Evolutionary conservation across 2,113 vertebrate genomes (phyloP), one percentile per base, ranked within the genome.

Genomic region (Pteronura brasiliensis): DNA sequence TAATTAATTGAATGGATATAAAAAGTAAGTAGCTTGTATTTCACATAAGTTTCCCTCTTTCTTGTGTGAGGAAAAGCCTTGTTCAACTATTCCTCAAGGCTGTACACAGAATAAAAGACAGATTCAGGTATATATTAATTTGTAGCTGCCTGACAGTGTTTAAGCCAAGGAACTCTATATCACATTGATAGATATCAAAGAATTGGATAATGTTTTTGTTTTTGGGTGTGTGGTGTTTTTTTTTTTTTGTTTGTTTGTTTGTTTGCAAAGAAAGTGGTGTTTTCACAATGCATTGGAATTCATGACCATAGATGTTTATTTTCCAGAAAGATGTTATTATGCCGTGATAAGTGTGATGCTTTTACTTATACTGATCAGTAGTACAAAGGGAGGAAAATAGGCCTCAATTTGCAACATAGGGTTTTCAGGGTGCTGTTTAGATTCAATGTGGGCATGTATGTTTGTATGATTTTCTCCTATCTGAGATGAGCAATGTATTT

Each of bases 221-320:
- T 36, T 23, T 42, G 20, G 49, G n/a, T 42, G 42, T 42, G 42
- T 42, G 42, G 42, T 42, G 42, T 4, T 42, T 61, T 57, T 63
- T 49, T 63, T 49, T 47, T 2, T 47, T 49, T 47, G 44, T 49
- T 69, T 8, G 2, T n/a, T 47, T 47, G 47, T 13, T 13, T 47
- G 42, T 42, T 67, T n/a, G 7, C 31, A 14, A 52, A 82, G 29
- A 69, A 84, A 31, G 4, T 79, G 2, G 12, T 95, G 12, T 61
- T 97, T 97, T 23, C 12, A 84, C 17, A 91, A 69, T 11, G 6
- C 67, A 61, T 71, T 97, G 79, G 6, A 92, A 92, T 93, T 93
- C 44, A 59, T 55, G 2, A 47, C 4, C 1, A 3, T 17, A 49
- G 14, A n/a, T 79, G 4, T 90, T 18, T 47, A 0, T 86, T 79